Evolutionary conservation across 2,113 vertebrate species (phyloP).

Genomic region (Tenebrosternarchus preto): DNA sequence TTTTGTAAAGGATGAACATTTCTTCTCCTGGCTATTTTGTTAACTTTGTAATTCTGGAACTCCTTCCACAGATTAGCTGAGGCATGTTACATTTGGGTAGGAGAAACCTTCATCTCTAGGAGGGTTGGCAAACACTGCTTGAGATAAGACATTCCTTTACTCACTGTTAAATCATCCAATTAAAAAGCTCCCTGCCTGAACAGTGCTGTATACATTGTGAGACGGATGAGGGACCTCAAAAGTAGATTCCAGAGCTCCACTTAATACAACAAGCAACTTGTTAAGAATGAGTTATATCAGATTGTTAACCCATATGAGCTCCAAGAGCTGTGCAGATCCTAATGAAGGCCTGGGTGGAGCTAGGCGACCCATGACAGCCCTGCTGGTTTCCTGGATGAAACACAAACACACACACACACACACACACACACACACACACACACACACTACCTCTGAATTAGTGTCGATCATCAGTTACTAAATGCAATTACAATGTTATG

Average conservation of each 20-base stretch:
- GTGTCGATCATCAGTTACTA: neutral
- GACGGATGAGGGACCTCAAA: neutral
- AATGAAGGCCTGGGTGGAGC: conserved; percentile 51
- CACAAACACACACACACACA: neutral
- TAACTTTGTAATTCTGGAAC: too few relatives aligned
- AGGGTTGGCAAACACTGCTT: neutral
- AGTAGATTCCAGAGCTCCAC: neutral
- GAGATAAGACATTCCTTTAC: conserved; percentile 22
- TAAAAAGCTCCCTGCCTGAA: conserved; percentile 31
- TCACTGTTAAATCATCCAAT: conserved; percentile 28
- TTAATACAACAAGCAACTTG: conserved; percentile 7
- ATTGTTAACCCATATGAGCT: conserved; percentile 62
- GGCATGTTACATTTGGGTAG: too few relatives aligned
- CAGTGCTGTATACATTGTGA: neutral
- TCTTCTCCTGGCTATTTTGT: too few relatives aligned
- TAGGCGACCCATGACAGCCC: neutral
- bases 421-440: conserved; percentile 17
- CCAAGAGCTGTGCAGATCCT: conserved; percentile 34
- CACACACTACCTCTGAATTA: neutral
- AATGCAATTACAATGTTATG: conserved; percentile 8
- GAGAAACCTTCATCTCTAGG: too few relatives aligned
- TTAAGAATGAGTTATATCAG: conserved; percentile 46
- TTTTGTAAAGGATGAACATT: too few relatives aligned
- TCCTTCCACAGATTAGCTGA: too few relatives aligned
- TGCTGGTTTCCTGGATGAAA: conserved; percentile 36